phyloP scores from a whole-genome alignment of 2,113 vertebrate genomes.

The Lophius piscatorius region DNA sequence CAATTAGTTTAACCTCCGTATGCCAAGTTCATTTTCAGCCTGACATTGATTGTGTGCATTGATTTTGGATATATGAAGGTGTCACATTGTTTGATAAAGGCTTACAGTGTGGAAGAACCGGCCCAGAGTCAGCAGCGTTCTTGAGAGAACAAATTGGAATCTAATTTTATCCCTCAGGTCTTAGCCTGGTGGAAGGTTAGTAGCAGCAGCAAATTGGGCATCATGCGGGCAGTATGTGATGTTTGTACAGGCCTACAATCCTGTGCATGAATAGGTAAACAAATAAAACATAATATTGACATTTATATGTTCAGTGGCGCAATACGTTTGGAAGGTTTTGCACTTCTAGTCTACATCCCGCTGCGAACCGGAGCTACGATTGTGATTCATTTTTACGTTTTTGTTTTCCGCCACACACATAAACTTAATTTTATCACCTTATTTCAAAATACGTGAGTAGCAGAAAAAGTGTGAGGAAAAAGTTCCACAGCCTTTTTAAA shows the following conservation, averaged over 20 bases:
- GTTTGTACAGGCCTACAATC: background rate
- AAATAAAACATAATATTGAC: background rate
- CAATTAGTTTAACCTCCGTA: slow-evolving; percentile 47
- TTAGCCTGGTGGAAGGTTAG: background rate
- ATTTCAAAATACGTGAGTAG: background rate
- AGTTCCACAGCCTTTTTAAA: slow-evolving; percentile 36
- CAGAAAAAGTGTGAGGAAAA: slow-evolving; percentile 1
- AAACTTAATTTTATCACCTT: slow-evolving; percentile 4
- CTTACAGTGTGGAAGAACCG: slow-evolving; percentile 15
- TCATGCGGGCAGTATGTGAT: too few relatives aligned
- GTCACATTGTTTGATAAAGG: slow-evolving; percentile 17
- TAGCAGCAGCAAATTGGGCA: slow-evolving; percentile 1
- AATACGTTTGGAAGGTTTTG: background rate
- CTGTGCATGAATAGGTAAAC: background rate
- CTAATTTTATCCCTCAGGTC: too few relatives aligned
- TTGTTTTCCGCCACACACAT: background rate
- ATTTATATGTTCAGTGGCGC: background rate
- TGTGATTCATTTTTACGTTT: background rate
- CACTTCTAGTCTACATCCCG: background rate
- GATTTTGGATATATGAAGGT: slow-evolving; percentile 30
- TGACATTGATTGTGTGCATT: slow-evolving; percentile 44
- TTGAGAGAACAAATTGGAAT: too few relatives aligned
- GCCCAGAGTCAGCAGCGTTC: too few relatives aligned
- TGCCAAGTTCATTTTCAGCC: slow-evolving; percentile 41
- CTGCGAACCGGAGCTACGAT: background rate